Percentiles rank a stretch among this genome's conserved stretches.
phyloP scores from a whole-genome alignment of 2,797 vertebrate species.

The Mus minutoides region DNA sequence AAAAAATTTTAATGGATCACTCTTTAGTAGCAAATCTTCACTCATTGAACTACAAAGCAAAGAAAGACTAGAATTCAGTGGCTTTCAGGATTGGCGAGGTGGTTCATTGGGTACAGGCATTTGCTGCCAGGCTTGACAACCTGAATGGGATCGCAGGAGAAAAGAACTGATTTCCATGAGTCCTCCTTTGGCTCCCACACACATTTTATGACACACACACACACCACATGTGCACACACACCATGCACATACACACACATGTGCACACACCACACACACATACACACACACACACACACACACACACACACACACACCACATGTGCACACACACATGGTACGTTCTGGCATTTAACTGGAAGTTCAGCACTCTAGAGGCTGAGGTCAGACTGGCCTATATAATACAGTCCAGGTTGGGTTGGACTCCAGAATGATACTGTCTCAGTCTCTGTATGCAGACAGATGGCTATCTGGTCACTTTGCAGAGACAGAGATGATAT shows the following conservation, averaged over 20 bases:
- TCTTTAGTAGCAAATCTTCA: slow-evolving; percentile 90
- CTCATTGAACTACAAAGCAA: slow-evolving; percentile 91
- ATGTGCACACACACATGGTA: not conserved
- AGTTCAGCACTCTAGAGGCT: not conserved
- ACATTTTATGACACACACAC: not conserved
- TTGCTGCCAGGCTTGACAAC: not conserved
- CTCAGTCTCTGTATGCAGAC: not conserved
- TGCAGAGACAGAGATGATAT: not conserved
- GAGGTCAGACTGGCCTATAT: not conserved
- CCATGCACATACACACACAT: not conserved
- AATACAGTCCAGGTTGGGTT: not conserved
- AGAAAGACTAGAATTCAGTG: slow-evolving; percentile 85
- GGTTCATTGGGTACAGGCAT: not conserved
- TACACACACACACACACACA: not conserved
- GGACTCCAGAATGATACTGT: not conserved
- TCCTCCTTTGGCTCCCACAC: not conserved
- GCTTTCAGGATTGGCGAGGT: not conserved
- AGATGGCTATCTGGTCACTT: not conserved
- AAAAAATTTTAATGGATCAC: slow-evolving; percentile 86
- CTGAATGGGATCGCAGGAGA: not conserved
- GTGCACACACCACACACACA: not conserved
- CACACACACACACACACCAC: not conserved
- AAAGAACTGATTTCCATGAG: not conserved
- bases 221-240: not conserved
- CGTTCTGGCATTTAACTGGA: not conserved